phyloP scores from a whole-genome alignment of 2,888 invertebrate genomes.

The Cancer borealis region DNA sequence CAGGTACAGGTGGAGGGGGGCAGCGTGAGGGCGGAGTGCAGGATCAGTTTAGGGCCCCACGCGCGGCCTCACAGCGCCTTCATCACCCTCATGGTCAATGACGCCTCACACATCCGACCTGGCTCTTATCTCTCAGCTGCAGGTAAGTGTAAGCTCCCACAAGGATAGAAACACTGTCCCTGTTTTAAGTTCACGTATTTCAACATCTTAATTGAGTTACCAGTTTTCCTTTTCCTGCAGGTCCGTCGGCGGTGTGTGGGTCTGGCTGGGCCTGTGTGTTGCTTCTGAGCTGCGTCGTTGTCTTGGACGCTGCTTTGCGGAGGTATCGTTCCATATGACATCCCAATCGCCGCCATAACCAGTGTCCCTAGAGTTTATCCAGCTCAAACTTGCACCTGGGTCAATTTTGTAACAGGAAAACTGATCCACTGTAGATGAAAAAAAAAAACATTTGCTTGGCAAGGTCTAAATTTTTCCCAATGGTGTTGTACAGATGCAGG shows the following conservation, averaged over 20 bases:
- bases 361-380: too few relatives aligned
- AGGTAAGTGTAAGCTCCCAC: not conserved
- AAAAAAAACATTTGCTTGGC: too few relatives aligned
- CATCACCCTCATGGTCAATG: not conserved
- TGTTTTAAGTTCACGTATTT: not conserved
- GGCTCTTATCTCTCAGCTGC: not conserved
- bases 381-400: too few relatives aligned
- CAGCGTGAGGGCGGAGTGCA: slow-evolving; percentile 45
- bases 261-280: not conserved
- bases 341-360: too few relatives aligned
- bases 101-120: not conserved
- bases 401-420: too few relatives aligned
- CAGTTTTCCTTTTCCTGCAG: not conserved
- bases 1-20: slow-evolving; percentile 44
- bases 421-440: too few relatives aligned
- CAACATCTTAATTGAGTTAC: not conserved
- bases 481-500: too few relatives aligned
- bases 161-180: not conserved
- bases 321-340: too few relatives aligned
- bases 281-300: not conserved
- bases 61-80: slow-evolving; percentile 35
- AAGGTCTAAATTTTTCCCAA: too few relatives aligned
- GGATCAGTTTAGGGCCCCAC: slow-evolving; percentile 44
- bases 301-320: not conserved
- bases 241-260: not conserved